These are phyloP conservation scores for Lepidonotus clava DNA, from an alignment of 2,888 invertebrate species.

Conservation along the genomic window DNA sequence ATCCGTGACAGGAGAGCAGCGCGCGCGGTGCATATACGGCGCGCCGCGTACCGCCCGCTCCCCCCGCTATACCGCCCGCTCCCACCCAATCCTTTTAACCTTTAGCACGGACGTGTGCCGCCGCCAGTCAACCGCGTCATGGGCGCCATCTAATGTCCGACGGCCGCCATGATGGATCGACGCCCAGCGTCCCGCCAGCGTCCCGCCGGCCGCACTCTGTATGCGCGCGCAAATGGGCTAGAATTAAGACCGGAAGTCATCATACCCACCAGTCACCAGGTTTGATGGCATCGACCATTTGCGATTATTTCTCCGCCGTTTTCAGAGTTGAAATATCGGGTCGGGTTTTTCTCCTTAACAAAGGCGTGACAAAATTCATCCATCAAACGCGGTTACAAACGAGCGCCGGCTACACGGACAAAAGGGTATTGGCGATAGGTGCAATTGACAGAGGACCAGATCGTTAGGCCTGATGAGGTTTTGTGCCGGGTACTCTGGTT, in stretches of 20 bases:
- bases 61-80: background rate
- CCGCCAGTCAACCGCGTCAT: conserved; percentile 30
- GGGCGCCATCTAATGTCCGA: conserved; percentile 43
- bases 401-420: background rate
- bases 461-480: too few species aligned
- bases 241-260: conserved; percentile 53
- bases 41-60: background rate
- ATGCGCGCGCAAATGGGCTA: conserved; percentile 48
- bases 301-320: background rate
- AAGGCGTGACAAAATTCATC: conserved; percentile 44
- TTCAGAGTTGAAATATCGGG: background rate
- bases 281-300: conserved; percentile 8
- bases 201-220: conserved; percentile 14
- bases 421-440: background rate
- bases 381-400: conserved; percentile 11
- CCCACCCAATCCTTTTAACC: conserved; percentile 39
- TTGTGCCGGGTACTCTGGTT: too few species aligned
- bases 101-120: background rate
- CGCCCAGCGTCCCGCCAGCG: background rate
- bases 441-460: too few species aligned
- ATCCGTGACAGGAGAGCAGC: background rate
- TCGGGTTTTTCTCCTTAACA: background rate
- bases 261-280: conserved; percentile 3
- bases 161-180: conserved; percentile 29
- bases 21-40: background rate